Evolutionary conservation across 2,797 vertebrate species (phyloP).

Genomic region (Picus viridis): DNA sequence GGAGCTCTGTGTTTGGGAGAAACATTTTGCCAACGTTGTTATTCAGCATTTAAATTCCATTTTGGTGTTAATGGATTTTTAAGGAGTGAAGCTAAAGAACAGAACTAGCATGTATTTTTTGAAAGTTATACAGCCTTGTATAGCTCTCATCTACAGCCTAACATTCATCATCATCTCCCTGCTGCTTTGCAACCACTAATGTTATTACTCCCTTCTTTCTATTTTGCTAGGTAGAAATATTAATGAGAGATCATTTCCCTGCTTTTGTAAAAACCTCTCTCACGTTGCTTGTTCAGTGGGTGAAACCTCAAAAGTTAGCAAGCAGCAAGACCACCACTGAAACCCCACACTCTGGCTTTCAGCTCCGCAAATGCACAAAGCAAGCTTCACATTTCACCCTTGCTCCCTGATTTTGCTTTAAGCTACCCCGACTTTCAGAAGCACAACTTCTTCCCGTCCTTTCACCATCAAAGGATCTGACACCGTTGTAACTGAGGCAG

Average conservation of each 20-base stretch:
- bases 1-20: background rate
- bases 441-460: background rate
- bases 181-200: conserved; percentile 20
- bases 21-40: background rate
- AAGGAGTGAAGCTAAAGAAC: background rate
- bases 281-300: background rate
- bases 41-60: conserved; percentile 3
- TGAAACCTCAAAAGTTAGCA: background rate
- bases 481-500: rapidly evolving
- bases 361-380: background rate
- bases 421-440: background rate
- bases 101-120: conserved; percentile 3
- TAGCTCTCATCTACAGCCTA: background rate
- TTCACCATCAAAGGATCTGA: background rate
- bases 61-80: conserved; percentile 34
- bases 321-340: background rate
- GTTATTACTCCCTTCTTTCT: conserved; percentile 4
- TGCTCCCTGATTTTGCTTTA: background rate
- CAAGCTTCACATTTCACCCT: background rate
- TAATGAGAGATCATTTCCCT: conserved; percentile 15
- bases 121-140: background rate
- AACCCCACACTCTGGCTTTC: conserved; percentile 21
- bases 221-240: conserved; percentile 20
- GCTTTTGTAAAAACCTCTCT: conserved; percentile 32
- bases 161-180: conserved; percentile 58